Base-by-base conservation (phyloP, 2,113 vertebrate species). In the Anhinga anhinga region DNA sequence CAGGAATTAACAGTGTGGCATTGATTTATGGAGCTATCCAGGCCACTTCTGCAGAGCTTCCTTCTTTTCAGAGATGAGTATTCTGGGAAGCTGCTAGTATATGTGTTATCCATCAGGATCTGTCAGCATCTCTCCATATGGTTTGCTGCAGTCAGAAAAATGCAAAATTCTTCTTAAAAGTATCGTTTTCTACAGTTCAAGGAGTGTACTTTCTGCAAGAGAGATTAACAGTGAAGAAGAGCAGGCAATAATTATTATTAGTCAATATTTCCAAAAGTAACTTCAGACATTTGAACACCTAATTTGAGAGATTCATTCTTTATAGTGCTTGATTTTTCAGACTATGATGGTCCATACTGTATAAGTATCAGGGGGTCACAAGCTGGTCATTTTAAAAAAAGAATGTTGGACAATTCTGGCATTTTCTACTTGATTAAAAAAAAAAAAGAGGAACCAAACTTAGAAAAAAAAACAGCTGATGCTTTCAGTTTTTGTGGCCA, bases 21-120 rank as follows among this genome's bases (percentile, higher is more conserved):
- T 76, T 97, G 95, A 97, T 97, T 96, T 96, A 96, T 94, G 90
- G 76, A 91, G 29, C 55, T 94, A 65, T 83, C 83, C 88, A 73
- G 77, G 59, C 79, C 42, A 87, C 74, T 95, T 73, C 12, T 36
- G 76, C 55, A 80, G 29, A 58, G 30, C 59, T 82, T 80, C 55
- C 65, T 92, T 93, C 93, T 95, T 92, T 93, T 91, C 95, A 89
- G 80, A 94, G 65, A 17, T 70, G 73, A 70, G 36, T 96, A 83
- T 94, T 95, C 86, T 83, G 44, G 53, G 83, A 65, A 80, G 79
- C 85, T 97, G 89, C 86, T 93, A 61, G 63, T 44, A 17, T 25
- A 25, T 59, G 42, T 73, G 85, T 76, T 42, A 88, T 93, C 96
- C 89, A 65, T 97, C 91, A 95, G 69, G 58, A 81, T 34, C 25